A percentile compares a stretch with the other conserved stretches of the same genome.
Conservation (phyloP, 2,888 invertebrate species). For the Anthoptus insignis region DNA sequence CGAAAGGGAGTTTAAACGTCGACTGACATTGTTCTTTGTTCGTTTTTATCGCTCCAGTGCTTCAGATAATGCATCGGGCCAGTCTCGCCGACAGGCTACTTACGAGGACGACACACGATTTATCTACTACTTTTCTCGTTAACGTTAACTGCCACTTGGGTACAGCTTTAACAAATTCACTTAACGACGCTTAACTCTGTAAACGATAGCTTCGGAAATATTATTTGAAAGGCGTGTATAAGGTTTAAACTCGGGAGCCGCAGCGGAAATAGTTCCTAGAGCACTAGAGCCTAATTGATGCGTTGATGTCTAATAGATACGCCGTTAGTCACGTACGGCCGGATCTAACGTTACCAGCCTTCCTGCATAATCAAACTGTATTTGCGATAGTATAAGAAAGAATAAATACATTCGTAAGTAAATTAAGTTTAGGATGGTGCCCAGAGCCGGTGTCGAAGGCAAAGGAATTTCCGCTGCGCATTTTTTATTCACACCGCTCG, state of each 20-base stretch:
- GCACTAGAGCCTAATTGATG: slow-evolving; percentile 39
- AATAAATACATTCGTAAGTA: slow-evolving; percentile 12
- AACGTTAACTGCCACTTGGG: slow-evolving; percentile 69
- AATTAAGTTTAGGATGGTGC: slow-evolving; percentile 18
- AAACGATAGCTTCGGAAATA: slow-evolving; percentile 56
- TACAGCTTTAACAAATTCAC: slow-evolving; percentile 66
- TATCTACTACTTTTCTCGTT: slow-evolving; percentile 82
- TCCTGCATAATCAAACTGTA: slow-evolving; percentile 13
- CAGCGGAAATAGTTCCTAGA: slow-evolving; percentile 39
- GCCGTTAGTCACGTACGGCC: slow-evolving; percentile 30
- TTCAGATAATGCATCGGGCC: slow-evolving; percentile 76
- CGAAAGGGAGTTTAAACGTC: slow-evolving; percentile 79
- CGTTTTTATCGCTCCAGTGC: slow-evolving; percentile 83
- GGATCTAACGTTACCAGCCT: slow-evolving; percentile 16
- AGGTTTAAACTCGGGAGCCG: slow-evolving; percentile 39
- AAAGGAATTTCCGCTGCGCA: slow-evolving; percentile 36
- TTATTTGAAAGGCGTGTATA: slow-evolving; percentile 46
- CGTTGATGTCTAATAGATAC: slow-evolving; percentile 48
- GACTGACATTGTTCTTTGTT: slow-evolving; percentile 85
- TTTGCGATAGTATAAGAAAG: slow-evolving; percentile 35
- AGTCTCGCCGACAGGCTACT: slow-evolving; percentile 53
- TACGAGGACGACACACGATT: slow-evolving; percentile 59
- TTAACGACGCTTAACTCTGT: slow-evolving; percentile 68
- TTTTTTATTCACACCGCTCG: slow-evolving; percentile 29
- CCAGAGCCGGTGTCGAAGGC: slow-evolving; percentile 33